Evolutionary conservation across 2,888 invertebrate genomes (phyloP).

Genomic region (Lasioglossum leucozonium): DNA sequence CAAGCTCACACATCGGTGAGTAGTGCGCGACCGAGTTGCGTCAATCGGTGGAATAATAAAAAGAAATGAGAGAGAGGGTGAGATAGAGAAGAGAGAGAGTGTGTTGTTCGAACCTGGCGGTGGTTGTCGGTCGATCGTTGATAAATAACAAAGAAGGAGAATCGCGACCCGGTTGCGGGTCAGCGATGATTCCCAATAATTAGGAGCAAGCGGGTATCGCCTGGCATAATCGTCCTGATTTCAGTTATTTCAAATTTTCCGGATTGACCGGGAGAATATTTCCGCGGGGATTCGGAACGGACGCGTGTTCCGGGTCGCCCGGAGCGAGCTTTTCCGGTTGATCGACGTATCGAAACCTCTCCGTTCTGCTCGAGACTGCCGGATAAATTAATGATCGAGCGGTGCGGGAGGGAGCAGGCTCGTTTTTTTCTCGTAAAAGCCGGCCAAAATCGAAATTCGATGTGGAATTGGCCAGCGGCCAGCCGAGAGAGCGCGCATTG

Average conservation of each 20-base stretch:
- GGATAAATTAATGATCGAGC: background rate
- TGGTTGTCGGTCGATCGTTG: background rate
- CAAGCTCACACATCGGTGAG: background rate
- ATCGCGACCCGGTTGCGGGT: background rate
- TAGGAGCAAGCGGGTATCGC: background rate
- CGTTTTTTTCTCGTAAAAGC: background rate
- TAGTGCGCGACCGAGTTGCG: background rate
- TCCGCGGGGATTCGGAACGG: background rate
- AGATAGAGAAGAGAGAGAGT: no score
- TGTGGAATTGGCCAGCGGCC: conserved; percentile 63
- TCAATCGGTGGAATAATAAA: background rate
- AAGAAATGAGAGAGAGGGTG: background rate
- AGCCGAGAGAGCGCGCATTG: conserved; percentile 52
- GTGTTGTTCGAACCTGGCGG: background rate
- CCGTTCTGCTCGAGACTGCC: background rate
- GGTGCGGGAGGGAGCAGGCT: no score
- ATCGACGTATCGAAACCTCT: conserved; percentile 1
- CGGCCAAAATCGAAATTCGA: background rate
- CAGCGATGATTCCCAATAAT: background rate
- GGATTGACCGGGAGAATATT: no score
- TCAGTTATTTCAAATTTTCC: background rate
- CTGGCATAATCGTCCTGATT: background rate
- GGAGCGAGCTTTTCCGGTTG: background rate
- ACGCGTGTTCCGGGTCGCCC: background rate
- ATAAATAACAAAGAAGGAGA: background rate